Evolutionary conservation across 1,140 invertebrate genomes (phyloP), one percentile per base, ranked within the genome.

Genomic region (Sweltsa coloradensis): DNA sequence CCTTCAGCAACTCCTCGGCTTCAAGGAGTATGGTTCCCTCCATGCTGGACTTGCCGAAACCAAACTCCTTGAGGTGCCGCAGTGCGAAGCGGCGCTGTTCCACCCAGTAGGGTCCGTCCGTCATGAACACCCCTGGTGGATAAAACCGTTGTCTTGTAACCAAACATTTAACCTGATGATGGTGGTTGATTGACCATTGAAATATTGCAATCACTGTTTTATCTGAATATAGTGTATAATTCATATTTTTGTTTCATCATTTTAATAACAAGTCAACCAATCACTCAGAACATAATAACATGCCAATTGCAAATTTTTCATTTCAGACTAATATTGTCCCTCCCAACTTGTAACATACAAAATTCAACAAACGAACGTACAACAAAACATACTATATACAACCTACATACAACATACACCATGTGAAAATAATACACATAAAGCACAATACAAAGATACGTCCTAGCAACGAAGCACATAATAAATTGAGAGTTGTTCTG

Each of bases 41-140:
- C 24, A 24, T 26, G 23, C 14, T 19, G 3, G 5, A 9, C 25
- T 31, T 16, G 2, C 42, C 42, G 41, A 74, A 69, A n/a, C 75
- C 76, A 45, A 76, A 65, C 46, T 73, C 63, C 46, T 67, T 58
- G 7, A 80, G 57, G 14, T 69, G 67, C 44, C 60, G 66, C 24
- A 78, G 40, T 0, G 69, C 57, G 52, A 76, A 78, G 45, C 73
- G 68, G n/a, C 61, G 51, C 43, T 71, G 64, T 34, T 82, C 73
- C 45, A 75, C 71, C 83, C 84, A 88, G 14, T 72, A 61, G 14
- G 63, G 55, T 2, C 78, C 78, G 22, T 81, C 77, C 13, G 71
- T 71, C 50, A 82, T 79, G 55, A 81, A 79, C 27, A 82, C 70
- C 7, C 79, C 79, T 81, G 50, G n/a, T 9, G n/a, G n/a, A 9